Percentiles rank a stretch among this genome's conserved stretches.
Conservation (phyloP, 1,140 invertebrate species). For the Neelides sp. region DNA sequence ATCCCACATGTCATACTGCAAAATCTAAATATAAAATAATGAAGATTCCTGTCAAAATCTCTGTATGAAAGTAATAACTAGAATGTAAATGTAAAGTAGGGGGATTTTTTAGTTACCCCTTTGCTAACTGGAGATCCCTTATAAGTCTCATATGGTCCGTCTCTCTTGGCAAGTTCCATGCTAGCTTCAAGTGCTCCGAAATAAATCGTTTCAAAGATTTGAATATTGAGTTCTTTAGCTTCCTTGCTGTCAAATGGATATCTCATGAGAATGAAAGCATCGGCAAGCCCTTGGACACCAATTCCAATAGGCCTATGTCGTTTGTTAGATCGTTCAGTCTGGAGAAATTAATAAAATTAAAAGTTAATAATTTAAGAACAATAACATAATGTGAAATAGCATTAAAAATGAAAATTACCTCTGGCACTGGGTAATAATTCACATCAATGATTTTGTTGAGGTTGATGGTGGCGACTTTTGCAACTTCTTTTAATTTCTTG, state of each 20-base stretch:
- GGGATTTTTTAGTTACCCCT: conserved; percentile 47
- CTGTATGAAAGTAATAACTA: background rate
- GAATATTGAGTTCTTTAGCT: conserved; percentile 75
- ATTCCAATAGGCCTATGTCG: conserved; percentile 90
- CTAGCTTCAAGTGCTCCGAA: conserved; percentile 92
- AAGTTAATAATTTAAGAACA: background rate
- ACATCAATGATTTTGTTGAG: conserved; percentile 96
- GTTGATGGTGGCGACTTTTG: conserved; percentile 81
- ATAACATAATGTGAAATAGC: background rate
- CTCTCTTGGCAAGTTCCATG: conserved; percentile 79
- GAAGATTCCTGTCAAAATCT: conserved; percentile 1
- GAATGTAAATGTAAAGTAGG: background rate
- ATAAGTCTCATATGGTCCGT: conserved; percentile 84
- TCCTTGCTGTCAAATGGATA: conserved; percentile 79
- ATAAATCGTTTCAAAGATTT: conserved; percentile 98
- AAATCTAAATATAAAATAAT: conserved; percentile 43
- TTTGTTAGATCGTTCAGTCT: conserved; percentile 69
- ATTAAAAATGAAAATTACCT: conserved; percentile 45
- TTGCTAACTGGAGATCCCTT: conserved; percentile 81
- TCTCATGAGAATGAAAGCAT: conserved; percentile 90
- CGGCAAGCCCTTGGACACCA: conserved; percentile 92
- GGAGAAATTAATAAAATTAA: conserved; percentile 20
- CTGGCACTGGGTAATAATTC: conserved; percentile 87
- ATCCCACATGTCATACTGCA: conserved; percentile 98
- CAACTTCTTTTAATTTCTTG: conserved; percentile 68